Conservation (phyloP, 2,113 vertebrate species). For the Xyrauchen texanus region DNA sequence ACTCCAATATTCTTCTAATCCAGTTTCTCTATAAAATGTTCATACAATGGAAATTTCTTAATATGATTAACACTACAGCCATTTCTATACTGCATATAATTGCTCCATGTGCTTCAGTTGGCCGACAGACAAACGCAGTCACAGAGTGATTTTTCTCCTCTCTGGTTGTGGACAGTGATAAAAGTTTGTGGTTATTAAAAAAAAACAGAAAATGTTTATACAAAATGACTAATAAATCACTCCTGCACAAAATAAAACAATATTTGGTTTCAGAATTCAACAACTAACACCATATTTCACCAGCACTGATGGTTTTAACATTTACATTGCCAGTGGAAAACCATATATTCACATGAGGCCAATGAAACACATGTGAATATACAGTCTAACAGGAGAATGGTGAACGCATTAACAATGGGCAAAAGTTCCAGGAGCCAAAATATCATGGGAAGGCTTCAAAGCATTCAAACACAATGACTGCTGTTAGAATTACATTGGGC, state of each 20-base stretch:
- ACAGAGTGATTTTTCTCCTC: constrained; percentile 2
- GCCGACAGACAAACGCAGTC: background rate
- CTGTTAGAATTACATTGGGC: background rate
- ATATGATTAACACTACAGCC: constrained; percentile 10
- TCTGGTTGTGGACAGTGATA: no score
- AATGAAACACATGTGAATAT: constrained; percentile 43
- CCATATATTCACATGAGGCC: constrained; percentile 34
- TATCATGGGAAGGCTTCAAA: constrained; percentile 21
- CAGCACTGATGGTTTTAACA: constrained; percentile 29
- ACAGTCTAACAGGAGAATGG: constrained; percentile 43
- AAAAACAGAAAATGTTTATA: constrained; percentile 22
- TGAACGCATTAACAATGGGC: constrained; percentile 60
- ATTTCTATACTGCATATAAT: constrained; percentile 9
- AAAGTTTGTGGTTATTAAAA: constrained; percentile 10
- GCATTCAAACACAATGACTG: constrained; percentile 19
- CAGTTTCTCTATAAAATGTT: constrained; percentile 17
- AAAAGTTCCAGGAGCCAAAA: constrained; percentile 35
- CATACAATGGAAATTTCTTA: constrained; percentile 31
- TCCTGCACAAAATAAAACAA: constrained; percentile 40
- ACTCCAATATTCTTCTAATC: constrained; percentile 25
- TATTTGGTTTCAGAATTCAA: constrained; percentile 1
- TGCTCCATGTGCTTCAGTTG: constrained; percentile 19
- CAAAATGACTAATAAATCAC: constrained; percentile 32
- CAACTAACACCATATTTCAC: constrained; percentile 27
- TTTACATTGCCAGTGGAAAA: constrained; percentile 38